Conservation (phyloP, 2,888 invertebrate species). For the Drosophila anomelani region DNA sequence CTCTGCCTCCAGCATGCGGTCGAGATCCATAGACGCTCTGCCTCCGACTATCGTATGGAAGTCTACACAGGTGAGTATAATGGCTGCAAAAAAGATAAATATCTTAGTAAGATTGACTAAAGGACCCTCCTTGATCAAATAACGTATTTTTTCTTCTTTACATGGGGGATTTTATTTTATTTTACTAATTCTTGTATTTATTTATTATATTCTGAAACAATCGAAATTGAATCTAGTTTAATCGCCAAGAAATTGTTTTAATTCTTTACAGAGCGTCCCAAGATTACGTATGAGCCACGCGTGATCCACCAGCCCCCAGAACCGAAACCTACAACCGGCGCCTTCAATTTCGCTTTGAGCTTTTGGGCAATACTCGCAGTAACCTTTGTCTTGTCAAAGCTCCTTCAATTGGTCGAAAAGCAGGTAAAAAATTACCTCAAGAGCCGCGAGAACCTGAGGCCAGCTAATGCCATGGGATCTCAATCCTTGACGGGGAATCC, state of each 20-base stretch:
- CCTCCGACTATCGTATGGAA: conserved; percentile 49
- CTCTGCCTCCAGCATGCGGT: conserved; percentile 54
- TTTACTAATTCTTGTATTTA: no score
- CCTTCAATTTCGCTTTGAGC: conserved; percentile 27
- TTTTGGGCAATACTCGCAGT: conserved; percentile 46
- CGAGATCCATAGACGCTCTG: conserved; percentile 21
- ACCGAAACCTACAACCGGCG: background rate
- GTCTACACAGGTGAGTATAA: background rate
- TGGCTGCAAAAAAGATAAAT: background rate
- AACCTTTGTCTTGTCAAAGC: conserved; percentile 32
- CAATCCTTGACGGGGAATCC: background rate
- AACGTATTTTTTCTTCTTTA: no score
- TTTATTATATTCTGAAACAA: no score
- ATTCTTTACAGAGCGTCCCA: conserved; percentile 39
- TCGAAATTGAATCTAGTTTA: no score
- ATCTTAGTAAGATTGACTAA: no score
- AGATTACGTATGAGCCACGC: conserved; percentile 3
- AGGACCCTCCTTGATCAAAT: no score
- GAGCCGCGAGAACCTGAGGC: background rate
- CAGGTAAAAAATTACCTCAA: conserved; percentile 12
- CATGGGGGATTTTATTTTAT: no score
- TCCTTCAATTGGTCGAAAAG: conserved; percentile 40
- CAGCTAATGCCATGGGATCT: background rate
- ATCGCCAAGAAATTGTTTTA: background rate
- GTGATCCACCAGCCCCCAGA: background rate